Conservation (phyloP, 2,113 vertebrate genomes). For the Symphodus melops region DNA sequence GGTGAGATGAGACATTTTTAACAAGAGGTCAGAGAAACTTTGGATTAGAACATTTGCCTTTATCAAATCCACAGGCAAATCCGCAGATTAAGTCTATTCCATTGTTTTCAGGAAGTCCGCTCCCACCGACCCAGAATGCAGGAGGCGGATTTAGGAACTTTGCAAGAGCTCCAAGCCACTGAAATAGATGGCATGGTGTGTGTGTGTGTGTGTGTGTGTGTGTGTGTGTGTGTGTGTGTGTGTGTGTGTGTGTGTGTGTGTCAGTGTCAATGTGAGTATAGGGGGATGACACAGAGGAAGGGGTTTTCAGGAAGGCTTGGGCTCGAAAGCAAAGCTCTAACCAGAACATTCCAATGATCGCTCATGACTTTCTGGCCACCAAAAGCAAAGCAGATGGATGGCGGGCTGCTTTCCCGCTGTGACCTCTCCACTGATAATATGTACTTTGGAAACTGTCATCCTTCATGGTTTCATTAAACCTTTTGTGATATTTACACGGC, state of each 20-base stretch:
- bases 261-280: conserved; percentile 25
- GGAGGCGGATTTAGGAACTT: conserved; percentile 66
- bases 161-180: conserved; percentile 69
- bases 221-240: conserved; percentile 29
- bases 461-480: conserved; percentile 76
- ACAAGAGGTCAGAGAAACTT: conserved; percentile 79
- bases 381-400: conserved; percentile 62
- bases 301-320: conserved; percentile 71
- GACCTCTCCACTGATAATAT: conserved; percentile 82
- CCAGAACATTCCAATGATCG: conserved; percentile 80
- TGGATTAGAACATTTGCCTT: conserved; percentile 71
- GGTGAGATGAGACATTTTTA: conserved; percentile 73
- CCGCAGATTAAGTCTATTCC: conserved; percentile 76
- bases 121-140: conserved; percentile 71
- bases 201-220: conserved; percentile 32
- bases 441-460: conserved; percentile 78
- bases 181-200: conserved; percentile 54
- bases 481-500: conserved; percentile 78
- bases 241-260: conserved; percentile 24
- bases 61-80: conserved; percentile 79
- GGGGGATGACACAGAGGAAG: conserved; percentile 66
- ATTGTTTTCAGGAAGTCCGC: conserved; percentile 81
- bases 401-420: conserved; percentile 70
- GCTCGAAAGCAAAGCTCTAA: conserved; percentile 65
- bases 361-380: conserved; percentile 77